Evolutionary conservation across 2,113 vertebrate genomes (phyloP).

Genomic region (Gallinago jamesoni): DNA sequence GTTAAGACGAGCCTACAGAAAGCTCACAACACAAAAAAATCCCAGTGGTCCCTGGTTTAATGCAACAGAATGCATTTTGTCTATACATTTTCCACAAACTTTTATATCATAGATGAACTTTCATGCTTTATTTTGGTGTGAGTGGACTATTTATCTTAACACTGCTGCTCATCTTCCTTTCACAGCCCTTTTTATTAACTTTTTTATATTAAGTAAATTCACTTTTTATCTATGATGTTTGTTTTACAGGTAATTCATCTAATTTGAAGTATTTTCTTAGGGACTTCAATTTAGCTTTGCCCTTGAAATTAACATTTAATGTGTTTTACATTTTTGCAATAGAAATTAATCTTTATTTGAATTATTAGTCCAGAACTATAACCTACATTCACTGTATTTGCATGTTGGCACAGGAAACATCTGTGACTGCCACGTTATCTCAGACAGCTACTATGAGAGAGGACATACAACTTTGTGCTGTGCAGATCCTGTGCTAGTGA

Average conservation of each 20-base stretch:
- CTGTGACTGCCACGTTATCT: not conserved
- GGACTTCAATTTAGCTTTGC: conserved; percentile 58
- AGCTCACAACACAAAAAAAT: not conserved
- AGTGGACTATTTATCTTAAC: conserved; percentile 56
- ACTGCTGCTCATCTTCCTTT: conserved; percentile 3
- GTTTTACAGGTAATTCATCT: conserved; percentile 63
- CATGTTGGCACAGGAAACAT: not conserved
- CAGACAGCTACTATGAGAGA: not conserved
- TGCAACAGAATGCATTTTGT: not conserved
- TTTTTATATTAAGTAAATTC: conserved; percentile 59
- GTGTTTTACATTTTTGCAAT: conserved; percentile 52
- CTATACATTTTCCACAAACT: conserved; percentile 36
- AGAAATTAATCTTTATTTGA: conserved; percentile 61
- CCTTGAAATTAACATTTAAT: conserved; percentile 65
- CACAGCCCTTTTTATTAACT: conserved; percentile 52
- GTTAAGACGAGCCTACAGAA: not conserved
- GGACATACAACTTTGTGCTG: not conserved
- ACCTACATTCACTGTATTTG: not conserved
- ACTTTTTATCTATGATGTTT: conserved; percentile 61
- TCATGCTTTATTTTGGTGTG: conserved; percentile 17
- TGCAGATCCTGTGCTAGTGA: not conserved
- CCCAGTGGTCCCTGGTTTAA: not conserved
- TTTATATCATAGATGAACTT: conserved; percentile 5
- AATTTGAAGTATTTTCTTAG: conserved; percentile 61
- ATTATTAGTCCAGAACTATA: conserved; percentile 34